A percentile compares a stretch with the other conserved stretches of the same genome.
These are phyloP conservation scores for Torymus auratus DNA, from an alignment of 2,888 invertebrate species.

Conservation along the genomic window DNA sequence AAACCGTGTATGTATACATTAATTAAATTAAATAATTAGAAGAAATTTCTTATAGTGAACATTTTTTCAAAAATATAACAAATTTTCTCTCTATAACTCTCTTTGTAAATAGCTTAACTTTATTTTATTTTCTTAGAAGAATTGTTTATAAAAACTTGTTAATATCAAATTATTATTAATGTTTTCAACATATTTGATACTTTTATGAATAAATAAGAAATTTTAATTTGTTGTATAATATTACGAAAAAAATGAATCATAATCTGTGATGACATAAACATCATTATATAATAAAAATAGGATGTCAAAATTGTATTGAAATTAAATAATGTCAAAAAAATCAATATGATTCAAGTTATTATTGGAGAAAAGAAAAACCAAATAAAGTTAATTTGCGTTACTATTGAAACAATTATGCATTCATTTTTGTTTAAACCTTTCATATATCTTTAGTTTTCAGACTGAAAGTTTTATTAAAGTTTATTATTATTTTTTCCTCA, in stretches of 20 bases:
- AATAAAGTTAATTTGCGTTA: conserved; percentile 47
- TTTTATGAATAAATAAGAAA: conserved; percentile 25
- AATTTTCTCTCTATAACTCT: conserved; percentile 21
- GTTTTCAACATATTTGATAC: conserved; percentile 48
- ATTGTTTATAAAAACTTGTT: conserved; percentile 50
- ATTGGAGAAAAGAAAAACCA: conserved; percentile 6
- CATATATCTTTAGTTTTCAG: neutral
- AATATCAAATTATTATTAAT: conserved; percentile 48
- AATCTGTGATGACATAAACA: conserved; percentile 52
- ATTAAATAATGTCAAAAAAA: neutral
- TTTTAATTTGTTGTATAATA: conserved; percentile 39
- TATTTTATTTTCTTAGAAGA: conserved; percentile 33
- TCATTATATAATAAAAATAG: conserved; percentile 41
- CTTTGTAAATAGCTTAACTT: conserved; percentile 41
- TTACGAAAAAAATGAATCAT: conserved; percentile 25
- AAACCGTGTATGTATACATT: conserved; percentile 17
- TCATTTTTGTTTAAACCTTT: neutral
- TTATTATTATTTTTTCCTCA: no score
- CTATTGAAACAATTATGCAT: neutral
- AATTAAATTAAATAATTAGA: neutral
- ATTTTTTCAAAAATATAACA: neutral
- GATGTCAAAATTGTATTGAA: conserved; percentile 22
- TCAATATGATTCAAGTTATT: conserved; percentile 17
- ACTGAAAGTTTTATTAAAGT: no score
- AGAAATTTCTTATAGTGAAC: conserved; percentile 3